Conservation (phyloP, 2,113 vertebrate genomes). For the Arizona elegans region DNA sequence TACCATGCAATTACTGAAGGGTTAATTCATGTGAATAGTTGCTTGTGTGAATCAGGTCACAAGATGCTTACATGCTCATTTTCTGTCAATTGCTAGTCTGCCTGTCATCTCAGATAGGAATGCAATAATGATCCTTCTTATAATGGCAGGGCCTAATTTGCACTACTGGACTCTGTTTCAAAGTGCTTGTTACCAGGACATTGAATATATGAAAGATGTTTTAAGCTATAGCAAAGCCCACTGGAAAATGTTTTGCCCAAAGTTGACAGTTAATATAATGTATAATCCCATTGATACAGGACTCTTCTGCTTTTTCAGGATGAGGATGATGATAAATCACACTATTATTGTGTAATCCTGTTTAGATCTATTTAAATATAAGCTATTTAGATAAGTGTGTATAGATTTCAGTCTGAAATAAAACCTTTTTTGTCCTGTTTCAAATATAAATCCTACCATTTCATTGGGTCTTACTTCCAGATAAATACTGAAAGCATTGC, state of each 20-base stretch:
- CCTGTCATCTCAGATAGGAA: not conserved
- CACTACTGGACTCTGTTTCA: not conserved
- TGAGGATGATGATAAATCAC: not conserved
- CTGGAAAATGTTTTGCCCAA: not conserved
- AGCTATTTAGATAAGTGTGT: not conserved
- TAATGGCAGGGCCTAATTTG: not conserved
- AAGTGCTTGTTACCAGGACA: not conserved
- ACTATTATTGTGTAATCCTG: not conserved
- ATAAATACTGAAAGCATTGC: not conserved
- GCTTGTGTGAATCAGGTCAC: not conserved
- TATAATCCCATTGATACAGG: not conserved
- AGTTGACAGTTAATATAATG: not conserved
- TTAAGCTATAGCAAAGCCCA: not conserved
- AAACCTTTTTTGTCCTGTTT: not conserved
- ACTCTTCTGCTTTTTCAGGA: slow-evolving; percentile 3
- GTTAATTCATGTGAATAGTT: not conserved
- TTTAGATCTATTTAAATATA: not conserved
- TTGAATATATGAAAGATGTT: not conserved
- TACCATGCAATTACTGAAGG: not conserved
- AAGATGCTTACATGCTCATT: not conserved
- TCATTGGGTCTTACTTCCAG: not conserved
- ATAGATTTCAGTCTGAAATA: not conserved
- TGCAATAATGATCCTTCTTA: not conserved
- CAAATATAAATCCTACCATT: not conserved
- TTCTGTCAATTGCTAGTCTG: not conserved